These are phyloP conservation scores for Argya squamiceps DNA, from an alignment of 2,797 vertebrate genomes.

Conservation along the genomic window DNA sequence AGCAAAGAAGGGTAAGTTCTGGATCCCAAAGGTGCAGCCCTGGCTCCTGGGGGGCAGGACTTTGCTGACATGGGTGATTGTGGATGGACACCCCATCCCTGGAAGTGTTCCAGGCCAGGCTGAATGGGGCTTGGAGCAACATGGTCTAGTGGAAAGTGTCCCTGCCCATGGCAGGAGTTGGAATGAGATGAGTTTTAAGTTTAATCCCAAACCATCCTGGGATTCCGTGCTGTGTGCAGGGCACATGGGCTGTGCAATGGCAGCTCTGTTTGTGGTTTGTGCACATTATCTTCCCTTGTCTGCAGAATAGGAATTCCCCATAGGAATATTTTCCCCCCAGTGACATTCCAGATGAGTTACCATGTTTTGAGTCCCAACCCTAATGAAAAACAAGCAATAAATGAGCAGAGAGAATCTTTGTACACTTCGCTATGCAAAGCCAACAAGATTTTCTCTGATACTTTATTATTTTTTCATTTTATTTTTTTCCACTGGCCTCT, in stretches of 20 bases:
- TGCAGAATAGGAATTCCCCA: background rate
- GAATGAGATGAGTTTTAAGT: background rate
- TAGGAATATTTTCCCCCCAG: background rate
- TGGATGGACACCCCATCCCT: background rate
- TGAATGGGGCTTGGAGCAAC: background rate
- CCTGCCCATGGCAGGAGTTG: background rate
- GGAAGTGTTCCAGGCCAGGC: background rate
- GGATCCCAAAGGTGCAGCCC: rapidly evolving
- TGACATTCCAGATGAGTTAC: background rate
- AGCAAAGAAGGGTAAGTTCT: constrained; percentile 93
- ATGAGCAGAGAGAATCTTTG: background rate
- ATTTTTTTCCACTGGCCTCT: background rate
- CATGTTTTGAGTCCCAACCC: background rate
- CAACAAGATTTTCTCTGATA: background rate
- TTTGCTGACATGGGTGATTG: background rate
- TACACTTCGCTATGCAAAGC: background rate
- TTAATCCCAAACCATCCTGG: background rate
- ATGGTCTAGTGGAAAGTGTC: background rate
- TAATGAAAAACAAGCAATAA: background rate
- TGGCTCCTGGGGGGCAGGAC: background rate
- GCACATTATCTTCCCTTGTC: background rate
- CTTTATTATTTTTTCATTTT: background rate
- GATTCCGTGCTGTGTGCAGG: background rate
- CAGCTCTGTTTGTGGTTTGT: background rate
- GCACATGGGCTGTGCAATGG: rapidly evolving